Percentiles rank a stretch among this genome's conserved stretches.
Evolutionary conservation across 2,888 invertebrate species (phyloP).

Genomic region (Kuschelorhynchus macadamiae): DNA sequence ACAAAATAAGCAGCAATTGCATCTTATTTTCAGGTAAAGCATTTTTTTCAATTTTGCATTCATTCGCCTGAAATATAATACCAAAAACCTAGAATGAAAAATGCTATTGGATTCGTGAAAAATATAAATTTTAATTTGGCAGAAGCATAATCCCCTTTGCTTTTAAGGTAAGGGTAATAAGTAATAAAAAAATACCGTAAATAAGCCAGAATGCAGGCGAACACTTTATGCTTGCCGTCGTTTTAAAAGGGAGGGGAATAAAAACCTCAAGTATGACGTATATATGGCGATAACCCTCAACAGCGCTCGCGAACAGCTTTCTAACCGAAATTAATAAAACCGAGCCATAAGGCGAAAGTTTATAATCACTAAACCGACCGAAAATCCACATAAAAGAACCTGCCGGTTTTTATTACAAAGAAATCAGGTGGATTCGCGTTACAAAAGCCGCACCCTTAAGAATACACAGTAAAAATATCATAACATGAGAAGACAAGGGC

Average conservation of each 20-base stretch:
- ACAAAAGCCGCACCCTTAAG: constrained; percentile 26
- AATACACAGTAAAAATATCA: constrained; percentile 39
- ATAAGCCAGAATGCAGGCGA: constrained; percentile 37
- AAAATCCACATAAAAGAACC: constrained; percentile 57
- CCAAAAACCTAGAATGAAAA: too few species aligned
- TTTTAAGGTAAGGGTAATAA: constrained; percentile 36
- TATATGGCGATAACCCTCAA: constrained; percentile 45
- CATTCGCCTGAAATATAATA: too few species aligned
- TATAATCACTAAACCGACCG: constrained; percentile 59
- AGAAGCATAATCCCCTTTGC: constrained; percentile 11
- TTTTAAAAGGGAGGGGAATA: constrained; percentile 35
- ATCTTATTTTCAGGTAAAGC: too few species aligned
- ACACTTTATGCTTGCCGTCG: constrained; percentile 39
- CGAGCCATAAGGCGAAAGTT: constrained; percentile 53
- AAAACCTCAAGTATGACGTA: constrained; percentile 48
- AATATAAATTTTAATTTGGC: constrained; percentile 29
- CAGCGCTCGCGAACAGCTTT: constrained; percentile 40
- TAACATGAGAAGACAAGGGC: constrained; percentile 17
- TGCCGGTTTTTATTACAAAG: constrained; percentile 49
- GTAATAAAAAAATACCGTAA: constrained; percentile 48
- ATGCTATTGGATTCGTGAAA: too few species aligned
- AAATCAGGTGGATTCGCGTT: constrained; percentile 42
- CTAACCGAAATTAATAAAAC: constrained; percentile 59
- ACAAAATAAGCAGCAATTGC: too few species aligned
- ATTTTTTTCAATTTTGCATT: too few species aligned